Evolutionary conservation across 2,113 vertebrate species (phyloP), one percentile per base, ranked within the genome.

Genomic region (Perca flavescens): DNA sequence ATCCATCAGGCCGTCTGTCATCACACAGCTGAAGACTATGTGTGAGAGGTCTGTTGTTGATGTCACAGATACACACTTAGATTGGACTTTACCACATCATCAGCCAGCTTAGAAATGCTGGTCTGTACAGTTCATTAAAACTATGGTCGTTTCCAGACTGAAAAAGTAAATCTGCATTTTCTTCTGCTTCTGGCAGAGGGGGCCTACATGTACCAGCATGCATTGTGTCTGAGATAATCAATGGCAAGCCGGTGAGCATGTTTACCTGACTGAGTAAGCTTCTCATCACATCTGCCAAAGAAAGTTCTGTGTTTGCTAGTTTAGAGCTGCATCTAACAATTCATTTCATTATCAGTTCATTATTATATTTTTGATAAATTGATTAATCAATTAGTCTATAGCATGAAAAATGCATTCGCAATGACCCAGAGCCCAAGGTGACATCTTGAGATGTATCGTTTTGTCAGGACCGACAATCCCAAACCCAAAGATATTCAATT

Each of bases 171-270:
- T 67, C 43, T 49, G 9, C 9, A 17, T 36, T 25, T 1, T 9
- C 19, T 34, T 28, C 19, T 6, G 6, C 7, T 25, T 31, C 49
- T 80, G 65, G 61, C 62, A 28, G 25, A 3, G 22, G 22, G 22
- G 22, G 60, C 46, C 57, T 68, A 25, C 73, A 72, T 50, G 36
- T 28, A 40, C 77, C 80, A 88, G 83, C 80, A 73, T 79, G 82
- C 47, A 49, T 6, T 53, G 36, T n/a, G 63, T 63, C 53, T 74
- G 28, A 82, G 74, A 84, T 83, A 21, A 83, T 83, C 58, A 83
- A 68, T 61, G 31, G 28, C 25, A 28, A 79, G 74, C 70, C 10
- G 12, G 34, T 57, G 58, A 78, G 64, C 15, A 56, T 21, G 72
- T 86, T 83, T 63, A 86, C 73, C 68, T 40, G 72, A 50, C 31